Evolutionary conservation across 92 coral and sea anemone species (phyloP).

Genomic region (Anthopleura xanthogrammica): DNA sequence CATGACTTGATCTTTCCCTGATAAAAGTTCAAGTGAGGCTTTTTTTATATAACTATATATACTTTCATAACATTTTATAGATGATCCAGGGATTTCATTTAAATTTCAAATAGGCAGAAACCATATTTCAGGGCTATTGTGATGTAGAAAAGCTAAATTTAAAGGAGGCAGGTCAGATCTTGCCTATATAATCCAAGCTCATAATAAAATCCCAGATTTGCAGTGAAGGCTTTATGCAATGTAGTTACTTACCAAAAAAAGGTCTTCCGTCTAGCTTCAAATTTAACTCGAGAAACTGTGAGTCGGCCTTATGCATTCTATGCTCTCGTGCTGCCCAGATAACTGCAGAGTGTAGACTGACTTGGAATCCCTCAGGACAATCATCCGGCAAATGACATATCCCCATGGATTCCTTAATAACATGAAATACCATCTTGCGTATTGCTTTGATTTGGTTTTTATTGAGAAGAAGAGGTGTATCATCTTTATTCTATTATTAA

Average conservation of each 20-base stretch:
- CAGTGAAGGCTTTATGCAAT: neutral
- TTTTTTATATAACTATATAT: neutral
- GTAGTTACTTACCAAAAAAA: constrained; percentile 40
- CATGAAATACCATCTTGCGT: constrained; percentile 39
- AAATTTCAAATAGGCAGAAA: too few relatives aligned
- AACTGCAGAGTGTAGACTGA: constrained; percentile 43
- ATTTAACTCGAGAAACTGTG: constrained; percentile 27
- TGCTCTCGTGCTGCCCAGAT: constrained; percentile 48
- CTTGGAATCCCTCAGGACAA: constrained; percentile 42
- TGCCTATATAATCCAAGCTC: too few relatives aligned
- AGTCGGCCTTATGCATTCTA: constrained; percentile 37
- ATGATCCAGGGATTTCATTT: too few relatives aligned
- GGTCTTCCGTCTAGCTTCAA: constrained; percentile 57
- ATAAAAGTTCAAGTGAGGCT: neutral
- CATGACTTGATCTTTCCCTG: constrained; percentile 21
- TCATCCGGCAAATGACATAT: constrained; percentile 36
- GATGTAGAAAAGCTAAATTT: too few relatives aligned
- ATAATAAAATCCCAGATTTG: too few relatives aligned
- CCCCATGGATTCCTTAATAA: constrained; percentile 34
- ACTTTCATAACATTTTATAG: too few relatives aligned
- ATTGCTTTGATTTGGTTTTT: constrained; percentile 49
- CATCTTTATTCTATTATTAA: constrained; percentile 19
- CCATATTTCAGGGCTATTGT: too few relatives aligned
- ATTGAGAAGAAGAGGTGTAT: constrained; percentile 43
- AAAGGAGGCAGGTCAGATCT: too few relatives aligned